A percentile compares a stretch with the other conserved stretches of the same genome.
Evolutionary conservation across 2,113 vertebrate genomes (phyloP).

Genomic region (Eudyptes chrysolophus): DNA sequence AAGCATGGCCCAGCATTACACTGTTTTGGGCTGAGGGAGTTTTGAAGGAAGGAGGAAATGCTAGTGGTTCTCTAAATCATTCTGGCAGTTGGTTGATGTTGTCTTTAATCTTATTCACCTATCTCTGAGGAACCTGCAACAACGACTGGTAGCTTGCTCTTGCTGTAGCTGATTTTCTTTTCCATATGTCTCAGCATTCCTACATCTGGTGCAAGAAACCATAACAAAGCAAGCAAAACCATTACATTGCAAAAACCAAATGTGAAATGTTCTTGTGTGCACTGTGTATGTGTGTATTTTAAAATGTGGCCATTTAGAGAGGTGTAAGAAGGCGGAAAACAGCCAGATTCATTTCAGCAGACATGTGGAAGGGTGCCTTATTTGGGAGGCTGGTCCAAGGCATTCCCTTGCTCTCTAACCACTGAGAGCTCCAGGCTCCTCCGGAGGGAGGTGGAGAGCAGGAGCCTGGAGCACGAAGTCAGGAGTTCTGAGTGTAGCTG

Average conservation of each 20-base stretch:
- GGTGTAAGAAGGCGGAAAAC: slow-evolving; percentile 18
- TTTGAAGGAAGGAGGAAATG: background rate
- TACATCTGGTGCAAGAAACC: slow-evolving; percentile 38
- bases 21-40: background rate
- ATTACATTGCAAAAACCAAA: slow-evolving; percentile 10
- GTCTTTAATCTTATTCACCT: background rate
- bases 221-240: slow-evolving; percentile 38
- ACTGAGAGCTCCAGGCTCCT: background rate
- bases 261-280: background rate
- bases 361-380: background rate
- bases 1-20: background rate
- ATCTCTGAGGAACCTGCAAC: background rate
- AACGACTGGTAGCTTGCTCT: background rate
- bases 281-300: background rate
- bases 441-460: background rate
- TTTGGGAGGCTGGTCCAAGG: background rate
- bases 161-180: slow-evolving; percentile 14
- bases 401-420: background rate
- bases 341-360: slow-evolving; percentile 18
- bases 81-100: background rate
- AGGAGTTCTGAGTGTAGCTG: background rate
- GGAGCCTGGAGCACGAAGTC: background rate
- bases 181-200: slow-evolving; percentile 12
- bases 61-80: background rate
- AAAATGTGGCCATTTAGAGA: slow-evolving; percentile 28